Percentiles rank a stretch among this genome's conserved stretches.
Evolutionary conservation across 1,140 invertebrate genomes (phyloP).

Genomic region (Eubasilissa regina): DNA sequence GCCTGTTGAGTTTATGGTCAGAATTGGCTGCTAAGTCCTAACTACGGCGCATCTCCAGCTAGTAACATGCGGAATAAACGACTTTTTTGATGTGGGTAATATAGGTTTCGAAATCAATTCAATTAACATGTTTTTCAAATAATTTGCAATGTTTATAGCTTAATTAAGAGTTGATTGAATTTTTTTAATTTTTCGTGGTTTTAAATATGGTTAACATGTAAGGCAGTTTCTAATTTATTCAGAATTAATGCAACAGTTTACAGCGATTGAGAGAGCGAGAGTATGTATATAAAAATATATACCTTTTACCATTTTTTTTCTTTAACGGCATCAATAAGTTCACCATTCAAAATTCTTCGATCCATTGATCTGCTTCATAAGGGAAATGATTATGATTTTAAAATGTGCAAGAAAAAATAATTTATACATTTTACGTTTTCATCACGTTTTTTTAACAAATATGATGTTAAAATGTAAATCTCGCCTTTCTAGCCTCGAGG

Average conservation of each 20-base stretch:
- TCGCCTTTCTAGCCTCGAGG: no score
- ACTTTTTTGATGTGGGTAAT: slow-evolving; percentile 34
- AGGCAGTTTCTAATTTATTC: slow-evolving; percentile 15
- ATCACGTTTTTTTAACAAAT: no score
- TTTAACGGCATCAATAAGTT: slow-evolving; percentile 1
- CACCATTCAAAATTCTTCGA: background rate
- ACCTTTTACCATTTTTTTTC: background rate
- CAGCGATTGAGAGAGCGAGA: no score
- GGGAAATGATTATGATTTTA: background rate
- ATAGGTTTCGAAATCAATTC: slow-evolving; percentile 34
- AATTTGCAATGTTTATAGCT: slow-evolving; percentile 41
- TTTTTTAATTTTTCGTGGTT: slow-evolving; percentile 31
- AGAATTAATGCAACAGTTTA: slow-evolving; percentile 12
- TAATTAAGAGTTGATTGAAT: slow-evolving; percentile 40
- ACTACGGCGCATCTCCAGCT: background rate
- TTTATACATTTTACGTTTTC: no score
- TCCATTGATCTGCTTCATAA: slow-evolving; percentile 2
- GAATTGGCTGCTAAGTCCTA: background rate
- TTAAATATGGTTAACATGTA: slow-evolving; percentile 17
- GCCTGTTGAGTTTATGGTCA: background rate
- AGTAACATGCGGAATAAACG: slow-evolving; percentile 36
- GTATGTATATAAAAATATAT: background rate
- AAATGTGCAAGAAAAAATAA: no score
- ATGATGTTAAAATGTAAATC: no score
- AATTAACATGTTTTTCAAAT: slow-evolving; percentile 43